Base-by-base conservation (phyloP, 2,888 invertebrate species). In the Drosophila merina region DNA sequence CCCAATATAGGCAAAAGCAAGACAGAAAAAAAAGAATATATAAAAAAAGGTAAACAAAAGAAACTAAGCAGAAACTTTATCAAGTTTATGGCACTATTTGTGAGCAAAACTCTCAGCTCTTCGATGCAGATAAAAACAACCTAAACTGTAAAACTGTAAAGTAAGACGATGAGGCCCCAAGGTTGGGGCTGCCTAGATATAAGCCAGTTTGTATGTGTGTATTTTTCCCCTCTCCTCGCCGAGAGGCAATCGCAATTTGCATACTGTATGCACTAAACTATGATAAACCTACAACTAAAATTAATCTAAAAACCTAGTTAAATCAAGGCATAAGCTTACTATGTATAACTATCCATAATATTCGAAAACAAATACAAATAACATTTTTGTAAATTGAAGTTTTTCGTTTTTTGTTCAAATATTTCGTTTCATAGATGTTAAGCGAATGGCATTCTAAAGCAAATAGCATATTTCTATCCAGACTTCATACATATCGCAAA, bases 401-500 rank as follows among this genome's bases (percentile, higher is more conserved):
- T 60, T 73, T 68, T 63, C 25, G 28, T 56, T 77, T 79, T 75
- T 2, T 48, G 57, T 80, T 79, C 63, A 10, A 25, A 36, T 57
- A 20, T 54, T 58, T 51, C 10, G 38, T 70, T 72, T 57, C 57
- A 30, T 57, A 67, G 40, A 26, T 38, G 25, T 9, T 64, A 73
- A 57, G 50, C 44, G 38, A 55, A 38, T 57, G 52, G 28, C 28
- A 28, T 28, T 28, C 28, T 28, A 28, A 28, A 28, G 4, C 6
- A 60, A 56, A 31, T 55, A 59, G 38, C 54, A 51, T 60, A 74
- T 68, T 75, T 74, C 75, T 72, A 76, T 72, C 57, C 72, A 51
- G 73, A 81, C 80, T 64, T 83, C 82, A 84, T 77, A 79, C 82
- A 82, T 82, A 82, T 82, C 82, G 84, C 79, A 70, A 83, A 64